Conservation (phyloP, 1,140 invertebrate species). For the Bradysia coprophila region DNA sequence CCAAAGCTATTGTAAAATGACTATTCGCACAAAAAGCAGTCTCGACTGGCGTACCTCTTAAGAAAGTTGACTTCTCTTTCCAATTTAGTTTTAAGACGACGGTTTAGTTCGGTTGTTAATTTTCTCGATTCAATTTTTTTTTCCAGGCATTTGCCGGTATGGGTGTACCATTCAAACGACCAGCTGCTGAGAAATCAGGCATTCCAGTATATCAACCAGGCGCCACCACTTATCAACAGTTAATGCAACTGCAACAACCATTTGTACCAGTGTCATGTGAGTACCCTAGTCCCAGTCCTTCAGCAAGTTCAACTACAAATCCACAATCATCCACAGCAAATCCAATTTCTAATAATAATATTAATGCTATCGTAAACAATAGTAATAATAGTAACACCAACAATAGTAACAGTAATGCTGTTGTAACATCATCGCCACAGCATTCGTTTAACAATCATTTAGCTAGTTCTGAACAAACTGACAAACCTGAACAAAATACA, state of each 20-base stretch:
- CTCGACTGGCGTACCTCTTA: no score
- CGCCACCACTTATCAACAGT: constrained; percentile 80
- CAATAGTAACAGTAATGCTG: constrained; percentile 1
- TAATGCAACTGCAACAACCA: constrained; percentile 88
- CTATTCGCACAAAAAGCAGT: no score
- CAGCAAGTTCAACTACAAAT: constrained; percentile 11
- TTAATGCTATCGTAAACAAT: constrained; percentile 7
- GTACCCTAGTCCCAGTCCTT: constrained; percentile 54
- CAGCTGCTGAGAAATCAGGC: constrained; percentile 85
- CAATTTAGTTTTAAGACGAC: no score
- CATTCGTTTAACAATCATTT: neutral
- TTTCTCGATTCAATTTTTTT: no score
- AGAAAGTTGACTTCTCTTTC: no score
- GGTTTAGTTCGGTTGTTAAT: no score
- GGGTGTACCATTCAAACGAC: constrained; percentile 76
- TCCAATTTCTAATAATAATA: constrained; percentile 1
- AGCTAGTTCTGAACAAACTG: neutral
- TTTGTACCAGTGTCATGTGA: constrained; percentile 86
- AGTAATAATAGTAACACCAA: constrained; percentile 9
- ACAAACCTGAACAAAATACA: neutral
- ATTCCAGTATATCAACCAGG: constrained; percentile 87
- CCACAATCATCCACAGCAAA: constrained; percentile 4
- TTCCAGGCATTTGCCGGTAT: constrained; percentile 78
- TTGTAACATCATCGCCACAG: neutral
- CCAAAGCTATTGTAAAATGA: no score